Evolutionary conservation across 2,113 vertebrate species (phyloP).

Genomic region (Nymphicus hollandicus): DNA sequence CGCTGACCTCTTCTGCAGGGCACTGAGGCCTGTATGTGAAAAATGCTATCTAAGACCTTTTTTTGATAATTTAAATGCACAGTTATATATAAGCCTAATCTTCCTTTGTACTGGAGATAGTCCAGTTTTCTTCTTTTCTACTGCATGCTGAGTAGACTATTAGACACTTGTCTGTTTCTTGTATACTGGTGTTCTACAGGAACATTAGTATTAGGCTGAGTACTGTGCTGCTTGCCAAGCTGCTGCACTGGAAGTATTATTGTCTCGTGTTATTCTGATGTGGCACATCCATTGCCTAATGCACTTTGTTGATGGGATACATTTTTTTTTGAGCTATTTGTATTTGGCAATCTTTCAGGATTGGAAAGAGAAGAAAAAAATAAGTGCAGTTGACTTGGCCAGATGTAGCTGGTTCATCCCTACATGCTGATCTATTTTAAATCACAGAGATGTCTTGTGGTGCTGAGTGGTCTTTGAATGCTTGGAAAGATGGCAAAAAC

Average conservation of each 20-base stretch:
- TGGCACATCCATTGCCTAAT: constrained; percentile 8
- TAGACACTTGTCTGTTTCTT: constrained; percentile 11
- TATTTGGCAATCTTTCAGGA: constrained; percentile 18
- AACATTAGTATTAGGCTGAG: constrained; percentile 15
- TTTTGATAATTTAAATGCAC: neutral
- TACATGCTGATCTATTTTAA: neutral
- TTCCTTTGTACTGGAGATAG: neutral
- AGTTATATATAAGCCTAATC: neutral
- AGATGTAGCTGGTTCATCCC: neutral
- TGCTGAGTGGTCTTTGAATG: neutral
- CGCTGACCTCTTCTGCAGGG: neutral
- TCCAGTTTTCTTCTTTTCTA: neutral
- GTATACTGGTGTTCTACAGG: neutral
- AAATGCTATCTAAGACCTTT: neutral
- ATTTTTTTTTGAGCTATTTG: constrained; percentile 1
- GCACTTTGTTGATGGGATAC: neutral
- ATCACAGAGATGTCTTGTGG: neutral
- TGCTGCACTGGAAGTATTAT: neutral
- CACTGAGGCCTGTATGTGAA: neutral
- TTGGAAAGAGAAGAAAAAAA: neutral
- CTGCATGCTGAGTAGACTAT: neutral
- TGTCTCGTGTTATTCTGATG: neutral
- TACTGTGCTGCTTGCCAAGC: constrained; percentile 18
- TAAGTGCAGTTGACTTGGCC: neutral
- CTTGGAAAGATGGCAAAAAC: neutral